phyloP scores from a whole-genome alignment of 2,113 vertebrate genomes.

The Neotoma lepida region DNA sequence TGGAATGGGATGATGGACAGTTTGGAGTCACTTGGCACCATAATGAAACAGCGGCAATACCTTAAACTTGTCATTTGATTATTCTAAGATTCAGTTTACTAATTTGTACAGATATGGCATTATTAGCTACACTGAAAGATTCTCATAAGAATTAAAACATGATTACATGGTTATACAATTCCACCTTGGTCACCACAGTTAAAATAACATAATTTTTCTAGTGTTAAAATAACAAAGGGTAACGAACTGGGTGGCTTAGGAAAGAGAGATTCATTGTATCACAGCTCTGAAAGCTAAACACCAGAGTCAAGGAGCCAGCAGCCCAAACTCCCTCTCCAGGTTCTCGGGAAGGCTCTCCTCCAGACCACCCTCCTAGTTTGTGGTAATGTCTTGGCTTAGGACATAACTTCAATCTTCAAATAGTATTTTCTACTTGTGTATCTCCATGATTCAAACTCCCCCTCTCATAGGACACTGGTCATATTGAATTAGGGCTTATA shows the following conservation, averaged over 20 bases:
- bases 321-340: background rate
- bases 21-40: background rate
- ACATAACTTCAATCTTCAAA: background rate
- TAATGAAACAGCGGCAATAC: conserved; percentile 6
- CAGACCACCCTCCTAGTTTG: background rate
- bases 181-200: background rate
- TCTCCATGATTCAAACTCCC: background rate
- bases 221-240: background rate
- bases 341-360: background rate
- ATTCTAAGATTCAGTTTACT: conserved; percentile 39
- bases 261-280: background rate
- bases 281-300: background rate
- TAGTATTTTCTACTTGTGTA: background rate
- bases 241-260: background rate
- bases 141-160: background rate
- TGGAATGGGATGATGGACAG: background rate
- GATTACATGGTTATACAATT: background rate
- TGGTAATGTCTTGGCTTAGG: background rate
- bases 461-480: background rate
- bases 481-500: background rate
- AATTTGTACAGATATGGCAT: conserved; percentile 6
- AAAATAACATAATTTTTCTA: background rate
- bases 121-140: background rate
- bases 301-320: background rate
- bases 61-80: conserved; percentile 48